phyloP scores from a whole-genome alignment of 2,797 vertebrate genomes.

The Holocentrus rufus region DNA sequence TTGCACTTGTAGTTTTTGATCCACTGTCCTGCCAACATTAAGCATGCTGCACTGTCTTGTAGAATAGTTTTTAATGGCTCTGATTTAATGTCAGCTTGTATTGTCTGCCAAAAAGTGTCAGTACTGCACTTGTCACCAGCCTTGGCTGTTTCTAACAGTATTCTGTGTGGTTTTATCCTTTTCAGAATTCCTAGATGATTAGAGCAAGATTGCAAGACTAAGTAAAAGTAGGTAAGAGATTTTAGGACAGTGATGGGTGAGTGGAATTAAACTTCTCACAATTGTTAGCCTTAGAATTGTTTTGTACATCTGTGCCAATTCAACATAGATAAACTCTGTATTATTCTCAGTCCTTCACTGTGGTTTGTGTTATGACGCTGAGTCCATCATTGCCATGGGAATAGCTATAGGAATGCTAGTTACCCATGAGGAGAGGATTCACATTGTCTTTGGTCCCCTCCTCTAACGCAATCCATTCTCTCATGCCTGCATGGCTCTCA shows the following conservation, averaged over 20 bases:
- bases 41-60: neutral
- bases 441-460: conserved; percentile 33
- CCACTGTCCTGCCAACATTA: neutral
- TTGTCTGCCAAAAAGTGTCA: neutral
- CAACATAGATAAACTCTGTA: neutral
- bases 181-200: neutral
- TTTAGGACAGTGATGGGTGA: neutral
- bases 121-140: neutral
- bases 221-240: neutral
- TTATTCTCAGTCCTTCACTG: conserved; percentile 16
- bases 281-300: neutral
- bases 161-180: neutral
- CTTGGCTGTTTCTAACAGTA: neutral
- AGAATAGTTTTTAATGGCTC: neutral
- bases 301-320: neutral
- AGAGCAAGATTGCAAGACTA: neutral
- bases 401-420: conserved; percentile 67
- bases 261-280: neutral
- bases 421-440: conserved; percentile 31
- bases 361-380: conserved; percentile 42
- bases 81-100: neutral
- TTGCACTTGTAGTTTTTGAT: neutral
- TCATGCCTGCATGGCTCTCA: conserved; percentile 39
- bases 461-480: conserved; percentile 15
- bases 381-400: conserved; percentile 52